phyloP scores from a whole-genome alignment of 2,113 vertebrate genomes.

The Myanophis thanlyinensis region DNA sequence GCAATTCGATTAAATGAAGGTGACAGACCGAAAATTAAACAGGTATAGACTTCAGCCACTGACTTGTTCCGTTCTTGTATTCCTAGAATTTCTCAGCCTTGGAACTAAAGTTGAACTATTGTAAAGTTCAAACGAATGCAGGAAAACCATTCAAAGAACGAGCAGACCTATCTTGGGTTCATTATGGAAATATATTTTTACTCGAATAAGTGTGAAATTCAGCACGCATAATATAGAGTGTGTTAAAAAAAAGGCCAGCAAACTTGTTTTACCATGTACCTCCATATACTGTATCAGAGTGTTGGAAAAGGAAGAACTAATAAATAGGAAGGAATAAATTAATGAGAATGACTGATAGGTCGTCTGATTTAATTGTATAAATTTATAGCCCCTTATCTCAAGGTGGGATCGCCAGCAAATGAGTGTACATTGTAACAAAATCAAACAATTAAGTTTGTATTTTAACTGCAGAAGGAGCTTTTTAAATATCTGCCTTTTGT shows the following conservation, averaged over 20 bases:
- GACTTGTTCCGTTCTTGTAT: slow-evolving; percentile 15
- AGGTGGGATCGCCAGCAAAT: slow-evolving; percentile 49
- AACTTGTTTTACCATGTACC: neutral
- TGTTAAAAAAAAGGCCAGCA: slow-evolving; percentile 37
- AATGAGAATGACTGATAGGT: slow-evolving; percentile 68
- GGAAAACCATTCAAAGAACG: neutral
- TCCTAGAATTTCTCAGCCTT: neutral
- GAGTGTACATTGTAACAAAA: slow-evolving; percentile 48
- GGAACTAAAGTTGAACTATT: neutral
- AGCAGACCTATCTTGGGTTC: neutral
- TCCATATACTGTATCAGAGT: neutral
- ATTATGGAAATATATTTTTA: neutral
- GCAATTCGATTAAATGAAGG: slow-evolving; percentile 30
- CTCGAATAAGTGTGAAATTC: neutral
- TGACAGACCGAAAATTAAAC: slow-evolving; percentile 20
- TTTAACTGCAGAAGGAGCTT: slow-evolving; percentile 35
- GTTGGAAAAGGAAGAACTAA: slow-evolving; percentile 52
- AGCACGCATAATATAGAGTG: neutral
- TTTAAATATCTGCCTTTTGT: slow-evolving; percentile 48
- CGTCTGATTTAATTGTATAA: slow-evolving; percentile 67
- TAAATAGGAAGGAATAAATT: slow-evolving; percentile 58
- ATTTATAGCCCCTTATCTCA: slow-evolving; percentile 59
- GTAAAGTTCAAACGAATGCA: neutral
- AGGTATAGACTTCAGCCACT: slow-evolving; percentile 19
- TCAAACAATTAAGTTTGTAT: neutral